Evolutionary conservation across 2,113 vertebrate species (phyloP).

Genomic region (Trematocara macrostoma): DNA sequence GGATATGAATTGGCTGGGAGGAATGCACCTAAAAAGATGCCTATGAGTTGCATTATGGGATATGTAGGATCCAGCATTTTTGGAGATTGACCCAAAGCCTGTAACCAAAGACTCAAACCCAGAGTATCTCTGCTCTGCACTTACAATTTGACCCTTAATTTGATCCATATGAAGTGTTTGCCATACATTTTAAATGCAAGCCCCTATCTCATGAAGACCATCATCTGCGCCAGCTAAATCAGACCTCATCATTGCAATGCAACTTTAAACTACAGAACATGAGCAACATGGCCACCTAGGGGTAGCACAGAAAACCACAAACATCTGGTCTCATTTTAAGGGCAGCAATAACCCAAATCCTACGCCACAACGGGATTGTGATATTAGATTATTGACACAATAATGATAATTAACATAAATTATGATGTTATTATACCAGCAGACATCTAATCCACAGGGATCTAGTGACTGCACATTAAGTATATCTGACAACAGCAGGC

Average conservation of each 20-base stretch:
- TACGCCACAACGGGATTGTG: conserved; percentile 6
- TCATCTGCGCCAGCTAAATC: neutral
- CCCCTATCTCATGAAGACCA: neutral
- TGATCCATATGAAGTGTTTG: neutral
- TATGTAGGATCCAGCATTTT: neutral
- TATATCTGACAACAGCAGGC: conserved; percentile 26
- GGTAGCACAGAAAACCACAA: neutral
- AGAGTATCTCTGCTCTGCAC: neutral
- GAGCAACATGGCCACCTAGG: conserved; percentile 57
- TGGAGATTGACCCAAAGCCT: neutral
- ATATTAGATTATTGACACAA: conserved; percentile 53
- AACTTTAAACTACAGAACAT: neutral
- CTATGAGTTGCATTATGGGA: neutral
- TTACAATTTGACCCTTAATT: neutral
- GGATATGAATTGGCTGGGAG: neutral
- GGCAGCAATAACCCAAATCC: conserved; percentile 51
- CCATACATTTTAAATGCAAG: neutral
- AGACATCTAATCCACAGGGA: conserved; percentile 51
- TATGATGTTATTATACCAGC: conserved; percentile 29
- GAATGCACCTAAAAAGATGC: neutral
- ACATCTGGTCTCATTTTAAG: conserved; percentile 30
- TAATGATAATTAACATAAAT: conserved; percentile 60
- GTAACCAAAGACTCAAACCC: neutral
- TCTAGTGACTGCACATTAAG: conserved; percentile 14
- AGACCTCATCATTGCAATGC: neutral